Percentiles rank a stretch among this genome's conserved stretches.
Evolutionary conservation across 2,113 vertebrate genomes (phyloP).

Genomic region (Erythrocercus mccallii): DNA sequence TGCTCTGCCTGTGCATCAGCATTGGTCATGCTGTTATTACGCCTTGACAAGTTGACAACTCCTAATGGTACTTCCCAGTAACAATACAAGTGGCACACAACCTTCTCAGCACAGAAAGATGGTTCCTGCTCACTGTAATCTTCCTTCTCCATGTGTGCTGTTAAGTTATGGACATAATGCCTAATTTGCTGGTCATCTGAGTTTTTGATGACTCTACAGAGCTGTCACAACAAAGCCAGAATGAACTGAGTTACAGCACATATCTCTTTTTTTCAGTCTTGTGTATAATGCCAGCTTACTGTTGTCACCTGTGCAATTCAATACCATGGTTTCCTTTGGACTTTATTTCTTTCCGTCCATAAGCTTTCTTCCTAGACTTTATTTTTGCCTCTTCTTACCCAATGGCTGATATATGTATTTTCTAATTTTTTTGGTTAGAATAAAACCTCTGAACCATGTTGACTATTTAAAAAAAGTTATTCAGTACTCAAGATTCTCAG

Average conservation of each 20-base stretch:
- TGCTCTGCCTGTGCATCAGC: neutral
- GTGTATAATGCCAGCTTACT: neutral
- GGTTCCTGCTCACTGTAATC: neutral
- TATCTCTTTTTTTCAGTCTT: neutral
- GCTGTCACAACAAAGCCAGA: neutral
- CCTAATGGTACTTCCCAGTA: neutral
- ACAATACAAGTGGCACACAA: neutral
- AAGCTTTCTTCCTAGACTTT: neutral
- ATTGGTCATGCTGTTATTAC: neutral
- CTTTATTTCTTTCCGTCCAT: neutral
- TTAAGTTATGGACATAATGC: neutral
- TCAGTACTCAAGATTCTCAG: neutral
- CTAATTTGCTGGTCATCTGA: neutral
- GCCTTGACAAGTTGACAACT: neutral
- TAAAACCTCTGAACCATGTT: neutral
- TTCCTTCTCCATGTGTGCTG: neutral
- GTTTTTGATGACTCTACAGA: neutral
- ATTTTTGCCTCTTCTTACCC: neutral
- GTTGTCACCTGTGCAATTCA: neutral
- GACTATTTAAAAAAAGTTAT: neutral
- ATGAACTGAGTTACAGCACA: neutral
- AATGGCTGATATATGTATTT: rapidly evolving
- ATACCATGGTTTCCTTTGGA: neutral
- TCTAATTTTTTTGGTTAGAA: neutral
- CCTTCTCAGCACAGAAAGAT: neutral